Conservation (phyloP, 2,888 invertebrate species). For the Euplexia lucipara region DNA sequence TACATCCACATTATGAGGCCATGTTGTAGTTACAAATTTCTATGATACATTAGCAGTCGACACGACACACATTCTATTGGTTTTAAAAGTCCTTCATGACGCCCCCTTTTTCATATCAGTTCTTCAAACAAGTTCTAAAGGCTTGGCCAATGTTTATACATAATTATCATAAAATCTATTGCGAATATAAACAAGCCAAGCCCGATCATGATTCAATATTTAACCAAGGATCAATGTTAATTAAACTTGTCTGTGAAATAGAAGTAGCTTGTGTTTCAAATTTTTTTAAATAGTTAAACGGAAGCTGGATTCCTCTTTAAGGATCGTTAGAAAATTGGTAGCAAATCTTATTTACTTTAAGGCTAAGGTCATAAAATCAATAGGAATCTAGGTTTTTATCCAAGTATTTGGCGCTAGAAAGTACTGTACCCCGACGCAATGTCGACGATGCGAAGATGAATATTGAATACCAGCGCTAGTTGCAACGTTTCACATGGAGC, state of each 20-base stretch:
- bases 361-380: no score
- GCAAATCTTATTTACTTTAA: slow-evolving; percentile 7
- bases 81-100: slow-evolving; percentile 37
- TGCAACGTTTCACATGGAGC: no score
- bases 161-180: slow-evolving; percentile 53
- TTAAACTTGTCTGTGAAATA: slow-evolving; percentile 35
- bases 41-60: slow-evolving; percentile 11
- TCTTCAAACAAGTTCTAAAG: slow-evolving; percentile 48
- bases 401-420: no score
- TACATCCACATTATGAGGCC: no score
- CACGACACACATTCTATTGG: slow-evolving; percentile 21
- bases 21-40: neutral
- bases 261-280: slow-evolving; percentile 7
- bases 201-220: slow-evolving; percentile 59
- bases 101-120: slow-evolving; percentile 41
- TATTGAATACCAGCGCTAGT: no score
- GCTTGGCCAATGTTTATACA: slow-evolving; percentile 49
- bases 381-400: no score
- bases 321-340: neutral
- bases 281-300: slow-evolving; percentile 13
- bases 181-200: slow-evolving; percentile 46
- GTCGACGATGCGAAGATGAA: no score
- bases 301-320: neutral
- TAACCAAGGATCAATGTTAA: slow-evolving; percentile 41
- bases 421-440: no score